Evolutionary conservation across 92 coral and sea anemone species (phyloP), one percentile per base, ranked within the genome.

Genomic region (Meandrina meandrites): DNA sequence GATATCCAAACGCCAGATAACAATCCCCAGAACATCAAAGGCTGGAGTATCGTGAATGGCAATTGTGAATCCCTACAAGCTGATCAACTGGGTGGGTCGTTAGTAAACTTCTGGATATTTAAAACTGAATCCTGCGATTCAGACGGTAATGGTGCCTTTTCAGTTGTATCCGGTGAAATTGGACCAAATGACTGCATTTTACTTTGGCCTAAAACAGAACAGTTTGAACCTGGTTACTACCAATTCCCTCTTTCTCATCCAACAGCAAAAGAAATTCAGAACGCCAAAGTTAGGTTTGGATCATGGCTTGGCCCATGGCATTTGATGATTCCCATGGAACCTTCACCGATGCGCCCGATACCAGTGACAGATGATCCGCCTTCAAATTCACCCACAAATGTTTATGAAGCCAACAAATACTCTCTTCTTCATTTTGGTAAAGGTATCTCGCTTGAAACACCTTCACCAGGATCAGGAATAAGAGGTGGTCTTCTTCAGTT

Each of bases 381-480:
- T 22, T 15, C 68, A 79, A 16, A 31, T 30, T 51, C 82, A 57
- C 82, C 82, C 50, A 30, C 14, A 79, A 79, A n/a, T 30, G 82
- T 79, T 79, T 31, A 79, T 79, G 68, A 79, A 22, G 82, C 69
- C 21, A 56, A 79, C 68, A 79, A 79, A 22, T 79, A 79, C 69
- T 13, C 81, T 16, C 16, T 77, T 47, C 81, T 21, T 77, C 81
- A 42, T 77, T 77, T 22, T 53, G 64, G 37, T 4, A 32, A 50
- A 14, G 68, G 36, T 13, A 54, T 51, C 13, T 5, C 21, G 5
- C 16, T 51, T 53, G 22, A 27, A n/a, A 8, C 82, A 14, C 21
- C 36, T 40, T 40, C 45, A 40, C 45, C 45, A 40, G 3, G 45
- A 18, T 56, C 68, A 11, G 69, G 69, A 30, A 66, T 79, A 34